Evolutionary conservation across 1,140 invertebrate genomes (phyloP).

Genomic region (Cydia amplana): DNA sequence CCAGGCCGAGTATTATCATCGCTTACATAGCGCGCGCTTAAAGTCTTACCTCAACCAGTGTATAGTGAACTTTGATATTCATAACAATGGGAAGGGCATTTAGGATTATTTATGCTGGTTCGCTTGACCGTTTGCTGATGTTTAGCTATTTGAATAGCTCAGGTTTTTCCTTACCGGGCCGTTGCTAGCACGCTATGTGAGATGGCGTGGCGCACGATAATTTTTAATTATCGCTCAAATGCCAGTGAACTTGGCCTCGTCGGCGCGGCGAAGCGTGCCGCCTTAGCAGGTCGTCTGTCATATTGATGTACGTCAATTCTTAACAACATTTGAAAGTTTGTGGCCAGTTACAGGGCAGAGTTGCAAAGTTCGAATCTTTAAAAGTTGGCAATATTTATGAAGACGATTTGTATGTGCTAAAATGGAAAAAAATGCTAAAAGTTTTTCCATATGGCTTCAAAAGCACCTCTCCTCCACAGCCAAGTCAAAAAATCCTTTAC

Average conservation of each 20-base stretch:
- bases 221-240: conserved; percentile 78
- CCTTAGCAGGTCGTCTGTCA: conserved; percentile 62
- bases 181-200: conserved; percentile 55
- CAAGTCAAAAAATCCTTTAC: no score
- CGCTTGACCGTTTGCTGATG: neutral
- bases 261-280: conserved; percentile 65
- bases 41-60: neutral
- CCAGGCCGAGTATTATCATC: neutral
- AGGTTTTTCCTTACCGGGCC: conserved; percentile 10
- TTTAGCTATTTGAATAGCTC: neutral
- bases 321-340: conserved; percentile 15
- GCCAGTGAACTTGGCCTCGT: conserved; percentile 78
- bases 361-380: neutral
- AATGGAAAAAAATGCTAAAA: no score
- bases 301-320: conserved; percentile 43
- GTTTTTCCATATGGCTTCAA: no score
- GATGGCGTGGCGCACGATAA: conserved; percentile 75
- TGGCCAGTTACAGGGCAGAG: neutral
- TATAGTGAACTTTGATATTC: neutral
- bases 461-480: no score
- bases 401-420: no score
- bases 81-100: neutral
- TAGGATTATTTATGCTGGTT: neutral
- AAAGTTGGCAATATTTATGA: no score
- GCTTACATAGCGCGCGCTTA: neutral